A percentile compares a stretch with the other conserved stretches of the same genome.
These are phyloP conservation scores for Leptinotarsa defecta DNA, from an alignment of 1,140 invertebrate species.

Conservation along the genomic window DNA sequence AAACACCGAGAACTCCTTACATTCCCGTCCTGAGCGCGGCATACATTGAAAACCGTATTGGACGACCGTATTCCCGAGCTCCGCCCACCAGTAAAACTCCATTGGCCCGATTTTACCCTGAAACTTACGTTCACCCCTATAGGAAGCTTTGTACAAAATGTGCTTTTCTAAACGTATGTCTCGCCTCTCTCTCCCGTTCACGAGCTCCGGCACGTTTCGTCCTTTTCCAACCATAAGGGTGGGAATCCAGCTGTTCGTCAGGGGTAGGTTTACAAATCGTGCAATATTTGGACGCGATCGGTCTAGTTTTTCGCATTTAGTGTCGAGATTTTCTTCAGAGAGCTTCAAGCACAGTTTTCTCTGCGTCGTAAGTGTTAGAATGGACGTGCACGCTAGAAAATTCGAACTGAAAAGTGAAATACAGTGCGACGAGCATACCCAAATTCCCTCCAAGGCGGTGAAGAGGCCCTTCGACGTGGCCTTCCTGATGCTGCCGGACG, in stretches of 20 bases:
- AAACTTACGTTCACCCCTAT: conserved; percentile 56
- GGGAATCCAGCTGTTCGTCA: conserved; percentile 47
- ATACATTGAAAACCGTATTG: conserved; percentile 58
- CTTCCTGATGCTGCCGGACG: conserved; percentile 84
- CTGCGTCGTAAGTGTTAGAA: conserved; percentile 45
- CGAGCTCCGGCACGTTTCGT: conserved; percentile 25
- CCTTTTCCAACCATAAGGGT: conserved; percentile 42
- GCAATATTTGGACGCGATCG: conserved; percentile 55
- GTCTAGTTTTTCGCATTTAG: conserved; percentile 55
- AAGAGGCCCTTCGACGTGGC: conserved; percentile 87
- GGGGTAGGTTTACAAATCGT: conserved; percentile 49
- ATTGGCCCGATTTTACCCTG: conserved; percentile 55
- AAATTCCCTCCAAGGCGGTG: conserved; percentile 49
- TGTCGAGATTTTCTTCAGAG: conserved; percentile 37
- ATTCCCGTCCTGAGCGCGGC: conserved; percentile 30
- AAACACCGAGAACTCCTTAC: conserved; percentile 22
- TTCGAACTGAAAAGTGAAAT: conserved; percentile 48
- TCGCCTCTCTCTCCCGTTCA: conserved; percentile 33
- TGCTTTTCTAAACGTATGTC: conserved; percentile 45
- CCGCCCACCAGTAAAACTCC: conserved; percentile 49
- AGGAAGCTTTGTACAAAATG: conserved; percentile 53
- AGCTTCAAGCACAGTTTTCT: conserved; percentile 39
- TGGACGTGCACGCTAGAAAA: conserved; percentile 43
- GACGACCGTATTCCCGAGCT: conserved; percentile 55
- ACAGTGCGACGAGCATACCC: conserved; percentile 42